These are phyloP conservation scores for Polylopha cassiicola DNA, from an alignment of 2,888 invertebrate genomes.

Conservation along the genomic window DNA sequence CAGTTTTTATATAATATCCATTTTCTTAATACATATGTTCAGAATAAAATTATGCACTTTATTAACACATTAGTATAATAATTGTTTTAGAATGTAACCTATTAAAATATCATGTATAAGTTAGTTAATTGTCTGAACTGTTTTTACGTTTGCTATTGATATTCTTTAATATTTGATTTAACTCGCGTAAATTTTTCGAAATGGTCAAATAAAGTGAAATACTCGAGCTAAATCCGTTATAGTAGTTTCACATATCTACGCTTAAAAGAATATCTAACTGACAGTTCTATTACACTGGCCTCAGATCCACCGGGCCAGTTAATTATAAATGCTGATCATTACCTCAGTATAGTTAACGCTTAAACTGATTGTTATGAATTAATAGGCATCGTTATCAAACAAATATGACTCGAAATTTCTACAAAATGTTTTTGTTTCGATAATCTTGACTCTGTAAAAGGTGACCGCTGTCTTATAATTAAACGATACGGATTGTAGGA, in stretches of 20 bases:
- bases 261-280: constrained; percentile 10
- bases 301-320: constrained; percentile 45
- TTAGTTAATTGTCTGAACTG: no score
- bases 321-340: constrained; percentile 47
- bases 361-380: constrained; percentile 42
- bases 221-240: no score
- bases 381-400: constrained; percentile 39
- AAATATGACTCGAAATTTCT: constrained; percentile 30
- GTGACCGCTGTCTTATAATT: constrained; percentile 20
- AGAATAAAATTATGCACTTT: no score
- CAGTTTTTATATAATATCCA: no score
- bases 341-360: constrained; percentile 41
- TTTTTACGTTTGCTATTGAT: no score
- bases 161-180: no score
- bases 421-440: constrained; percentile 23
- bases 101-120: no score
- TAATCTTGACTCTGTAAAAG: constrained; percentile 10
- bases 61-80: no score
- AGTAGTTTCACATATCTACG: not conserved
- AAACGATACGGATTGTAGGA: constrained; percentile 28
- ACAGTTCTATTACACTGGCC: constrained; percentile 28
- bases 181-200: no score
- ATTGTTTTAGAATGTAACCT: no score
- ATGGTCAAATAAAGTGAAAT: no score
- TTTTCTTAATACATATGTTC: no score